Conservation (phyloP, 2,113 vertebrate genomes). For the Actinemys pallida region DNA sequence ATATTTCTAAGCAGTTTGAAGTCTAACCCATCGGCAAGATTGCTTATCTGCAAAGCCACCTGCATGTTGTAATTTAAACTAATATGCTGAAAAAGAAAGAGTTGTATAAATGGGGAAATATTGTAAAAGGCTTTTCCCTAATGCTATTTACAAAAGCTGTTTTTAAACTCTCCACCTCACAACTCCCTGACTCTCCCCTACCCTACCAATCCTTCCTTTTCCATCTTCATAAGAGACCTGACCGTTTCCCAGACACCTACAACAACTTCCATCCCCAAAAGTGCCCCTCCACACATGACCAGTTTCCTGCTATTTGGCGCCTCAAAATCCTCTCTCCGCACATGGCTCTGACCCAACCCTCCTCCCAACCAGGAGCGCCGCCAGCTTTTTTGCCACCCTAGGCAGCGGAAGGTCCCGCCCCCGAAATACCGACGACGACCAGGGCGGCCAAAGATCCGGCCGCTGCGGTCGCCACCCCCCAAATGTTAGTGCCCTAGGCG, state of each 20-base stretch:
- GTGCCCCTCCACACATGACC: neutral
- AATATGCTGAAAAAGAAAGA: constrained; percentile 10
- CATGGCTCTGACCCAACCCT: neutral
- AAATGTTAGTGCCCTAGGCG: too few species aligned
- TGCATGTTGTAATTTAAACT: constrained; percentile 61
- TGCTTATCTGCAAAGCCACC: constrained; percentile 73
- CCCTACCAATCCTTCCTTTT: neutral
- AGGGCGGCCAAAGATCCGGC: too few species aligned
- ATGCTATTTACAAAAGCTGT: constrained; percentile 14
- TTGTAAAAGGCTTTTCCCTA: constrained; percentile 28
- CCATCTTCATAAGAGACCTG: neutral
- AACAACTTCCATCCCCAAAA: neutral
- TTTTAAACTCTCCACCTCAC: constrained; percentile 8
- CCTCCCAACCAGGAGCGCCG: neutral
- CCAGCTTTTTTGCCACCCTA: too few species aligned
- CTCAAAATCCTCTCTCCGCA: neutral
- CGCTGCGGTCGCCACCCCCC: too few species aligned
- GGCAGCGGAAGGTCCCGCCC: too few species aligned
- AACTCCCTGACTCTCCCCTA: neutral
- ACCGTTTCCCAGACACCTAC: neutral
- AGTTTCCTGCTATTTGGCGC: neutral
- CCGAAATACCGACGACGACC: too few species aligned
- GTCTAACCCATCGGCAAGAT: constrained; percentile 56
- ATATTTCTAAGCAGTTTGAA: constrained; percentile 65
- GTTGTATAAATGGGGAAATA: neutral